These are phyloP conservation scores for Circaetus cinerascens DNA, from an alignment of 2,113 vertebrate genomes.

Conservation along the genomic window DNA sequence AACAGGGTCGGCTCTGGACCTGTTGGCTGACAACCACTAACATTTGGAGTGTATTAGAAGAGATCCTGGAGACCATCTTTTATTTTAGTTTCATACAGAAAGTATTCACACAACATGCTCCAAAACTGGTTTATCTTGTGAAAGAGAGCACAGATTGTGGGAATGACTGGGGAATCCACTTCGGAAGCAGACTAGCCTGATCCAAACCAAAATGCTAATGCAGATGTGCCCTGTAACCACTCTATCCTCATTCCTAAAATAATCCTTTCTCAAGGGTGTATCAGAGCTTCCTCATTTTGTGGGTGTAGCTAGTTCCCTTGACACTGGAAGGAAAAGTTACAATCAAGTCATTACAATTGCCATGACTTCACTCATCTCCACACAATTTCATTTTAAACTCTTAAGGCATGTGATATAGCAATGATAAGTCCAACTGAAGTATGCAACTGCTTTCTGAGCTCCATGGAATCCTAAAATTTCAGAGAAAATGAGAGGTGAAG, in stretches of 20 bases:
- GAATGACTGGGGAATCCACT: not conserved
- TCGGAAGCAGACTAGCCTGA: not conserved
- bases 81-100: not conserved
- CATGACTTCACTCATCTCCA: not conserved
- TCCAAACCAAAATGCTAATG: not conserved
- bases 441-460: not conserved
- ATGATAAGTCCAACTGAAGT: not conserved
- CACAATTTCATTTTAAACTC: not conserved
- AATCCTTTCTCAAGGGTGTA: not conserved
- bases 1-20: not conserved
- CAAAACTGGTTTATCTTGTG: not conserved
- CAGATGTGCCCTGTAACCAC: not conserved
- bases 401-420: not conserved
- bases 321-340: not conserved
- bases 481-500: not conserved
- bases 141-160: not conserved
- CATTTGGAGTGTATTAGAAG: not conserved
- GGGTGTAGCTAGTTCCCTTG: not conserved
- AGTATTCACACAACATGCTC: not conserved
- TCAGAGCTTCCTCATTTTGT: not conserved
- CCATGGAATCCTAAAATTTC: not conserved
- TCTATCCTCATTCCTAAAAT: not conserved
- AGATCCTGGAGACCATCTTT: not conserved
- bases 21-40: not conserved
- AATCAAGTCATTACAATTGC: not conserved